Base-by-base conservation (phyloP, 2,888 invertebrate genomes). In the Watsonalla binaria region DNA sequence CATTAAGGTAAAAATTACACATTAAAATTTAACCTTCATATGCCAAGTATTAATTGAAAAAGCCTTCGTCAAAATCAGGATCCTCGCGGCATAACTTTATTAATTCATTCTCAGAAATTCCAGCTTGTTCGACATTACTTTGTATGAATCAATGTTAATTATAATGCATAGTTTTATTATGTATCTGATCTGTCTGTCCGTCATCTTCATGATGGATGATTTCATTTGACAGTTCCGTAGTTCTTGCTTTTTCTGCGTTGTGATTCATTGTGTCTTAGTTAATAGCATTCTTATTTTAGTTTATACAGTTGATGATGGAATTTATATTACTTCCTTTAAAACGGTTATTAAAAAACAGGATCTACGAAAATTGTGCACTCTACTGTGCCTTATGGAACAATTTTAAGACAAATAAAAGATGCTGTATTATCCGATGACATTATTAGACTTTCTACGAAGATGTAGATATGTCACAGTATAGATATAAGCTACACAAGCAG, bases 191-290 rank as follows among this genome's bases (percentile, higher is more conserved):
- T 57, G 73, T 69, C 72, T 57, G 71, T 71, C 66, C 59, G 59
- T 75, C 75, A 74, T 37, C 54, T 63, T 35, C 54, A 62, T 81
- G 80, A 82, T 79, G 62, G 66, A 82, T 79, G 76, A 72, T 69
- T 68, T 56, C 53, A 56, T 66, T 68, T 73, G 74, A 72, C 78
- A 73, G 74, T 63, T 68, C 54, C 57, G 57, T 57, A 60, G 63
- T 70, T 67, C 67, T 11, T 61, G 59, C 57, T 56, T 51, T 46
- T 67, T 64, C 61, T 63, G 61, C 61, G 59, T 62, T 59, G 60
- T 54, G 56, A 57, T 46, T 72, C 62, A 70, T 60, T 68, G 66
- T 64, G 56, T 61, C 54, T 46, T 51, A 13, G 34, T 58, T 62
- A 59, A 56, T 57, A 52, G 52, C 56, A 47, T 59, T 39, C 54